Percentiles rank a stretch among this genome's conserved stretches.
Evolutionary conservation across 2,888 invertebrate species (phyloP).

Genomic region (Stegana nigrithorax): DNA sequence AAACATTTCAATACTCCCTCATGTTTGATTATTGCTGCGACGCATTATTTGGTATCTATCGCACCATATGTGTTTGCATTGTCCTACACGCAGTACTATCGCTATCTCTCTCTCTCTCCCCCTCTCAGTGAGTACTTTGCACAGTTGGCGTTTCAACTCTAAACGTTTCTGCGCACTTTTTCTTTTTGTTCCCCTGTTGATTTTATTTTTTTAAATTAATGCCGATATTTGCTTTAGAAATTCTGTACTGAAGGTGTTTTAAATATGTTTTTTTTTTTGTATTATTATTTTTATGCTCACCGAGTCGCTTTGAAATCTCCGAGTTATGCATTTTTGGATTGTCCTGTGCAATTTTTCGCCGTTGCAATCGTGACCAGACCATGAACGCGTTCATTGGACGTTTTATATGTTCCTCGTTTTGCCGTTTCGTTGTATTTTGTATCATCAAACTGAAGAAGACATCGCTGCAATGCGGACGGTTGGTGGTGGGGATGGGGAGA

Average conservation of each 20-base stretch:
- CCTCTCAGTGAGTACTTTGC: no score
- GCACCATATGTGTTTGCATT: no score
- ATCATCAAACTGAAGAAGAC: conserved; percentile 69
- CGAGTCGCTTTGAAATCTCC: conserved; percentile 93
- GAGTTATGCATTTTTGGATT: conserved; percentile 99
- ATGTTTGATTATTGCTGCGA: no score
- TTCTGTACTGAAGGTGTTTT: background rate
- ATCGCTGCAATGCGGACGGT: conserved; percentile 50
- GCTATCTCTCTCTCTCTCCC: no score
- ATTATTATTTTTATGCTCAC: conserved; percentile 71
- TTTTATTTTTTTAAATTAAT: background rate
- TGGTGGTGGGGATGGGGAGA: background rate
- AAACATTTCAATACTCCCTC: no score
- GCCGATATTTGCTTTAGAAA: background rate
- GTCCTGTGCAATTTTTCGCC: conserved; percentile 95
- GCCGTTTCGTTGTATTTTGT: conserved; percentile 69
- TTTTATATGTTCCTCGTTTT: conserved; percentile 90
- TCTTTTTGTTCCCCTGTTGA: no score
- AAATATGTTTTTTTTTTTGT: background rate
- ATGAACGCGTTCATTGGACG: conserved; percentile 99
- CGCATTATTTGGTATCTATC: no score
- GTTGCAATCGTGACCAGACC: conserved; percentile 95
- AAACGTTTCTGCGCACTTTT: no score
- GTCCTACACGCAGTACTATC: no score
- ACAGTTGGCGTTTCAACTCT: no score